Conservation (phyloP, 2,888 invertebrate species). For the Magallana nippona region DNA sequence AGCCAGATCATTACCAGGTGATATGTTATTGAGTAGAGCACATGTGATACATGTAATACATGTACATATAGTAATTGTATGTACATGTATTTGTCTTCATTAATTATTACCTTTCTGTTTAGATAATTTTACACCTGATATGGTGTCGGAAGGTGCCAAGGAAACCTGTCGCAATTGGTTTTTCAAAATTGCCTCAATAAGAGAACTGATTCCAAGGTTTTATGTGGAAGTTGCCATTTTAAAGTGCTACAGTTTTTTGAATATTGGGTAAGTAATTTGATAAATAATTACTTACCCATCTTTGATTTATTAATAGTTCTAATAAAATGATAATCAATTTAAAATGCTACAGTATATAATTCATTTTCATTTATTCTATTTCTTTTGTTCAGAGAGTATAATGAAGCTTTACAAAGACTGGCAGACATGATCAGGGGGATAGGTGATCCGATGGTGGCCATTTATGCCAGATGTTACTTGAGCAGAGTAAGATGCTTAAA, state of each 20-base stretch:
- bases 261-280: constrained; percentile 83
- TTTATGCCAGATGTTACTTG: constrained; percentile 94
- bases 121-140: constrained; percentile 88
- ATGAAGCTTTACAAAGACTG: constrained; percentile 85
- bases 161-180: constrained; percentile 99
- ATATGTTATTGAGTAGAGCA: background rate
- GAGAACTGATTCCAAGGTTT: constrained; percentile 93
- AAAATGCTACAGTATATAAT: background rate
- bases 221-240: constrained; percentile 96
- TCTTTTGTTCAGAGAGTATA: constrained; percentile 85
- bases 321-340: background rate
- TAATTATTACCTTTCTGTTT: constrained; percentile 77
- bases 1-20: constrained; percentile 79
- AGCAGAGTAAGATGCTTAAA: constrained; percentile 79
- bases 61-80: no score
- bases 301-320: no score
- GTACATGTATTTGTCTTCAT: no score
- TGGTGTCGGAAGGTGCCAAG: constrained; percentile 88
- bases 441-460: constrained; percentile 94
- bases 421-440: constrained; percentile 94
- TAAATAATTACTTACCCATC: background rate
- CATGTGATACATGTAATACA: no score
- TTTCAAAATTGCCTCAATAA: constrained; percentile 97
- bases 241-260: constrained; percentile 92
- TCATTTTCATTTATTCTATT: background rate